Base-by-base conservation (phyloP, 2,113 vertebrate genomes). In the Saccopteryx leptura region DNA sequence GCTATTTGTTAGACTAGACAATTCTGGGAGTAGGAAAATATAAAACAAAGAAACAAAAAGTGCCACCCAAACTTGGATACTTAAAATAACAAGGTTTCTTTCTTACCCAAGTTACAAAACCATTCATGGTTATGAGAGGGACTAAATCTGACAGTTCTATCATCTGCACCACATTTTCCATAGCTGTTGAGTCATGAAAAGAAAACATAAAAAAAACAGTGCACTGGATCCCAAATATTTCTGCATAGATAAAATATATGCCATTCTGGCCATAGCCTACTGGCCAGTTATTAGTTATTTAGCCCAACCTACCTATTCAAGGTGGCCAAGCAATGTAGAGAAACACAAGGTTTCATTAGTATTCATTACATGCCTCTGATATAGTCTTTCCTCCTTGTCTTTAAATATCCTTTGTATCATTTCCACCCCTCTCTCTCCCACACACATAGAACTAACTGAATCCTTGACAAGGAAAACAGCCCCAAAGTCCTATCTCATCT, bases 181-280 rank as follows among this genome's bases (percentile, higher is more conserved):
- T 50, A 75, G 56, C 18, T 56, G n/a, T 24, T 18, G 6, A 23
- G 19, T 50, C 28, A 26, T 63, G 11, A 17, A 66, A 85, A 79
- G 9, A 24, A 5, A 66, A 17, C 54, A 7, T 2, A 76, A 2
- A 66, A 2, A 66, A 89, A 63, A 6, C n/a, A n/a, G 18, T 80
- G 2, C 4, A 6, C 23, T 24, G 24, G 31, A 9, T 46, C 12
- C 0, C 50, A 54, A 11, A 3, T 61, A 12, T 14, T 39, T 56
- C 66, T 80, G 48, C 9, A 10, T 24, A 39, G 39, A 39, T 39
- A 39, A 39, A 39, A 39, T 39, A 39, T 39, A 39, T 39, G 39
- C 39, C 39, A 39, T 14, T 3, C 8, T 13, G 39, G 17, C 46
- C 31, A 31, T n/a, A 56, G 24, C 33, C 11, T 8, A 5, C 2